Evolutionary conservation across 2,888 invertebrate species (phyloP), one percentile per base, ranked within the genome.

Genomic region (Eupithecia exiguata): DNA sequence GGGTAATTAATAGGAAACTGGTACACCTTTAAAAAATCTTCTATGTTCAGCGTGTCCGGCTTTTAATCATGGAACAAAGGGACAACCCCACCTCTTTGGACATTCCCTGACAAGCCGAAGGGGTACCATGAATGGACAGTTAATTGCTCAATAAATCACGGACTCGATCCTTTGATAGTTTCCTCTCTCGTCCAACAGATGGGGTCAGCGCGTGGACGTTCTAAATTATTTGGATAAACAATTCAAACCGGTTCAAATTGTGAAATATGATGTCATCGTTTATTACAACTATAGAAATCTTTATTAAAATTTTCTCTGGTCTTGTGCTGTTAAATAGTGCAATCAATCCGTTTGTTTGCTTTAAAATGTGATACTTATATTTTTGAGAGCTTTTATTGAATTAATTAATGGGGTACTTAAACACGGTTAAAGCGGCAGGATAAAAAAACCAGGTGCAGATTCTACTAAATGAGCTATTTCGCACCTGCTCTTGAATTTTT

Each of bases 141-240:
- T 93, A 93, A 93, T 93, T 93, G 92, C 87, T 81, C 83, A 82
- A 92, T 93, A 94, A 93, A 94, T 94, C 93, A 93, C 84, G 80
- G 81, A 85, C 75, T 80, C 78, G 81, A 82, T 84, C 86, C 84
- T 87, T 89, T 87, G 85, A 84, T 81, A 85, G 86, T 75, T 89
- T 86, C 84, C 83, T 83, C 74, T 80, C 82, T 81, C 79, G 83
- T 82, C 85, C 89, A 87, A 88, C 85, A 91, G 92, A 91, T 91
- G 90, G 91, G 88, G 92, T 87, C 86, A 85, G 58, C 83, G 83
- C 84, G 79, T 83, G 82, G 78, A 79, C 83, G 85, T 90, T 88
- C 86, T 86, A 84, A 80, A 81, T 85, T 85, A 83, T 80, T 72
- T 75, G 79, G 80, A 81, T 87, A 86, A 86, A 87, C 84, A 83